Base-by-base conservation (phyloP, 2,113 vertebrate genomes). In the Labeo catla region DNA sequence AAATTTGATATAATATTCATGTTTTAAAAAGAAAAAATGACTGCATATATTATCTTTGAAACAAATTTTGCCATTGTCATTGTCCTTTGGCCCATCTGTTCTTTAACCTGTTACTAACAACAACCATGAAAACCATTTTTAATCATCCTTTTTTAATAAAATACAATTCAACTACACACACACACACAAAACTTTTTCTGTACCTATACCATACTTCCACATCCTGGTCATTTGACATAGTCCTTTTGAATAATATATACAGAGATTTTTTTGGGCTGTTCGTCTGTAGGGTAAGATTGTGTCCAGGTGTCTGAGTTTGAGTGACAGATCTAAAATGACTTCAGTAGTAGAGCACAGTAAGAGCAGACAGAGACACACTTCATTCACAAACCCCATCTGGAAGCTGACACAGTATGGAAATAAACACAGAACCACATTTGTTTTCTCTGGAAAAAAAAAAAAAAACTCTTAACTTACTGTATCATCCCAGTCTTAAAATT, bases 371-470 rank as follows among this genome's bases (percentile, higher is more conserved):
- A 68, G 63, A 52, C 15, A 28, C 15, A 66, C 45, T 72, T 73
- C 15, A 80, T 73, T 80, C 76, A 80, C 65, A 4, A 61, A 73
- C 15, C 11, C 76, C 28, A 70, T 82, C 61, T 66, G 45, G 73
- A 36, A n/a, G 7, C 76, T 52, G 34, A 66, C 52, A 5, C 19
- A 16, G 63, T 12, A n/a, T 49, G 28, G 23, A 63, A 85, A 85
- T 66, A 85, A 70, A 85, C 21, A n/a, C 8, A 28, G 76, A 65
- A 68, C 84, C 34, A 52, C 6, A 36, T 72, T 66, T 79, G 59
- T 78, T 65, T 85, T 66, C 43, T 52, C 39, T 72, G 12, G 36
- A 2, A 12, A 80, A 54, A 74, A 81, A 19, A 28, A 28, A 28
- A 28, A 28, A 28, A 28, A 28, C 50, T 39, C n/a, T n/a, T n/a